Evolutionary conservation across 1,140 invertebrate genomes (phyloP).

Genomic region (Drosophila lacteicornis): DNA sequence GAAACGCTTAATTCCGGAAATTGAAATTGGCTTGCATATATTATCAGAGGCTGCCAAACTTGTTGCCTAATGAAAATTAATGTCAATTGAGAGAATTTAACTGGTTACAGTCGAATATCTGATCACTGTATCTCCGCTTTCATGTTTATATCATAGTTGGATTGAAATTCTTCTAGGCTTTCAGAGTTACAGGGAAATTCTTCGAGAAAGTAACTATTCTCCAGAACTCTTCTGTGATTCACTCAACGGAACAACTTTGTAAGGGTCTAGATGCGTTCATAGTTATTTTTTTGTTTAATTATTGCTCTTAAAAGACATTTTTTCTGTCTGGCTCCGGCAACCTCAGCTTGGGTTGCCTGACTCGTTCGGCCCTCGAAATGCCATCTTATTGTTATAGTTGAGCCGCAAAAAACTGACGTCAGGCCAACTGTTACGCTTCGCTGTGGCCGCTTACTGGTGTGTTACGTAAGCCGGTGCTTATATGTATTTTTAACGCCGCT

Average conservation of each 20-base stretch:
- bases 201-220: not conserved
- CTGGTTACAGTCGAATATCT: slow-evolving; percentile 48
- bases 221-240: slow-evolving; percentile 6
- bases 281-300: slow-evolving; percentile 9
- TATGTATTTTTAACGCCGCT: slow-evolving; percentile 18
- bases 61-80: slow-evolving; percentile 67
- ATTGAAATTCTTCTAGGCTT: not conserved
- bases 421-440: slow-evolving; percentile 74
- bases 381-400: slow-evolving; percentile 34
- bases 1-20: slow-evolving; percentile 68
- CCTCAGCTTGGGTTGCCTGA: slow-evolving; percentile 8
- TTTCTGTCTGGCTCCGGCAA: not conserved
- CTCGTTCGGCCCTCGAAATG: slow-evolving; percentile 46
- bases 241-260: slow-evolving; percentile 10
- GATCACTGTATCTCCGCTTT: not conserved
- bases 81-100: slow-evolving; percentile 44
- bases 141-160: not conserved
- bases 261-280: slow-evolving; percentile 8
- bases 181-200: not conserved
- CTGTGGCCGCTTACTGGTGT: slow-evolving; percentile 1
- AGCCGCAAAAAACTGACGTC: slow-evolving; percentile 60
- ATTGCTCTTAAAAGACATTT: slow-evolving; percentile 20
- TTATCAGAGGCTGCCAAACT: slow-evolving; percentile 37
- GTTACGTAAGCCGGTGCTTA: slow-evolving; percentile 53
- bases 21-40: slow-evolving; percentile 63